A percentile compares a stretch with the other conserved stretches of the same genome.
phyloP scores from a whole-genome alignment of 2,113 vertebrate genomes.

The Oncorhynchus masou region DNA sequence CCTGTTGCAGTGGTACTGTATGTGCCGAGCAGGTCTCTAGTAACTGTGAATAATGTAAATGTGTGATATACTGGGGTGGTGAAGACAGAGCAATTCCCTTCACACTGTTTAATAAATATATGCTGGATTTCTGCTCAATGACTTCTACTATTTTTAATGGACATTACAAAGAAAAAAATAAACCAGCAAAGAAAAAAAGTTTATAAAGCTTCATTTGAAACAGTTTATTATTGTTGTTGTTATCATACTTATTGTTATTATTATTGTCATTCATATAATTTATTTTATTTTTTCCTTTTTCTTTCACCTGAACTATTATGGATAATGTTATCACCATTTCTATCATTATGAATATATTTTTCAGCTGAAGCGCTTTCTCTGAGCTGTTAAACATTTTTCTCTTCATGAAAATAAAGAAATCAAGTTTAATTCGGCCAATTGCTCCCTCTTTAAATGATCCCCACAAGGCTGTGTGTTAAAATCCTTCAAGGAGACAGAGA shows the following conservation, averaged over 20 bases:
- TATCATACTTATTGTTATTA: slow-evolving; percentile 52
- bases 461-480: background rate
- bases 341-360: slow-evolving; percentile 63
- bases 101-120: slow-evolving; percentile 48
- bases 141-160: slow-evolving; percentile 62
- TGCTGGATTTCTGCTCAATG: slow-evolving; percentile 75
- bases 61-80: slow-evolving; percentile 45
- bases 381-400: slow-evolving; percentile 64
- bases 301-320: slow-evolving; percentile 55
- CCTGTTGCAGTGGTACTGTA: slow-evolving; percentile 6
- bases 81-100: slow-evolving; percentile 24
- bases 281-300: slow-evolving; percentile 69
- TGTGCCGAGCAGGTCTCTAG: slow-evolving; percentile 45
- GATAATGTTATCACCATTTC: slow-evolving; percentile 56
- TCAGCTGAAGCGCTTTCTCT: slow-evolving; percentile 65
- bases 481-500: background rate
- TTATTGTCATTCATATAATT: slow-evolving; percentile 73
- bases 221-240: slow-evolving; percentile 70
- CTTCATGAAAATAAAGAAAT: slow-evolving; percentile 67
- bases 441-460: slow-evolving; percentile 37
- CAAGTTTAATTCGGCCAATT: slow-evolving; percentile 33
- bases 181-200: slow-evolving; percentile 55
- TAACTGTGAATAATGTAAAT: slow-evolving; percentile 90
- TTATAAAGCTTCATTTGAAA: slow-evolving; percentile 68
- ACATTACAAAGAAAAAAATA: slow-evolving; percentile 47